Evolutionary conservation across 1,140 invertebrate genomes (phyloP).

Genomic region (Drosophila elegans): DNA sequence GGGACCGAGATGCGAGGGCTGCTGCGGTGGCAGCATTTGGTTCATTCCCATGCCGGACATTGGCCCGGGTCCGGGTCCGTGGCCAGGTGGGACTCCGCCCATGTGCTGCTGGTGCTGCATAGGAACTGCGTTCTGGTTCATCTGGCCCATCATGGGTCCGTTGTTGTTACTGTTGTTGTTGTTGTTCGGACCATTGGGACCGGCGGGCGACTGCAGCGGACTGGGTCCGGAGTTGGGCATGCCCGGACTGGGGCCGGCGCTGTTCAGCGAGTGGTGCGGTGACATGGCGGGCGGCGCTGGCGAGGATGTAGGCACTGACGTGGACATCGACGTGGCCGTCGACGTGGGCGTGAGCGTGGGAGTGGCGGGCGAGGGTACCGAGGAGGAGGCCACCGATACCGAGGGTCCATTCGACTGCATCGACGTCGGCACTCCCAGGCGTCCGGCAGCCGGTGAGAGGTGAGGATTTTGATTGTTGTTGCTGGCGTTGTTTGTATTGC

Average conservation of each 20-base stretch:
- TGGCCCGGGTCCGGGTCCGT: conserved; percentile 56
- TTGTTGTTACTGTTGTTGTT: conserved; percentile 84
- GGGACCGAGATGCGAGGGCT: conserved; percentile 71
- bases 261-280: conserved; percentile 76
- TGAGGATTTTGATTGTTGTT: conserved; percentile 82
- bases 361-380: conserved; percentile 47
- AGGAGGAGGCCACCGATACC: conserved; percentile 32
- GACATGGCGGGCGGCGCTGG: conserved; percentile 83
- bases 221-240: conserved; percentile 75
- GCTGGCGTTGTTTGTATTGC: conserved; percentile 65
- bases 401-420: conserved; percentile 76
- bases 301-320: conserved; percentile 83
- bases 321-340: conserved; percentile 62
- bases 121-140: conserved; percentile 82
- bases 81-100: conserved; percentile 54
- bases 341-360: conserved; percentile 50
- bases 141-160: conserved; percentile 76
- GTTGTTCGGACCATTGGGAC: conserved; percentile 73
- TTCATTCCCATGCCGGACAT: conserved; percentile 77
- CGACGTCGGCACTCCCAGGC: conserved; percentile 69
- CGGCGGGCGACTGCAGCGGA: conserved; percentile 80
- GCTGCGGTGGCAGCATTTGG: conserved; percentile 80
- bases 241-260: conserved; percentile 72
- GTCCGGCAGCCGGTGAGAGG: conserved; percentile 69
- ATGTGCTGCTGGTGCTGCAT: conserved; percentile 78